Conservation (phyloP, 2,113 vertebrate species). For the Pelecanoides urinatrix region DNA sequence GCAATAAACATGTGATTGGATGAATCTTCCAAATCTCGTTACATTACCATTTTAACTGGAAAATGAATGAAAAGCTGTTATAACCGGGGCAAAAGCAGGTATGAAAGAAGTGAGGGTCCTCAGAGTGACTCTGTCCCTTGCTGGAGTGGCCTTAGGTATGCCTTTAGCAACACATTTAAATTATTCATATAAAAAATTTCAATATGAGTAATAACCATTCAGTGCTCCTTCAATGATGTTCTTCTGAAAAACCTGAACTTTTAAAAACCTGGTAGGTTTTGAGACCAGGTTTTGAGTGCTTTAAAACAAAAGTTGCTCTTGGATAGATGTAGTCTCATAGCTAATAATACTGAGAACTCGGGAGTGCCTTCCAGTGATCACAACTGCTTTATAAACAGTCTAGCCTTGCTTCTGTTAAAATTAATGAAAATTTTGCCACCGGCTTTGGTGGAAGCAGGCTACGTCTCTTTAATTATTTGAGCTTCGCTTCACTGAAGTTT, state of each 20-base stretch:
- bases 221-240: neutral
- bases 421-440: slow-evolving; percentile 26
- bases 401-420: slow-evolving; percentile 5
- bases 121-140: neutral
- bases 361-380: neutral
- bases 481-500: neutral
- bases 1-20: neutral
- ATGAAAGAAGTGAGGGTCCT: neutral
- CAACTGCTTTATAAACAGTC: neutral
- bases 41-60: slow-evolving; percentile 44
- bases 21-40: neutral
- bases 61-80: slow-evolving; percentile 27
- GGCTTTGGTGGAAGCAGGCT: neutral
- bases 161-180: neutral
- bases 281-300: neutral
- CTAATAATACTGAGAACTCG: neutral
- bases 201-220: neutral
- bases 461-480: slow-evolving; percentile 13
- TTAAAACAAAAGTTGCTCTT: neutral
- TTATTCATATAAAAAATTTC: neutral
- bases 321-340: neutral
- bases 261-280: neutral
- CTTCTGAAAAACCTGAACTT: neutral
- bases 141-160: neutral
- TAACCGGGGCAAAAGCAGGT: slow-evolving; percentile 20